These are phyloP conservation scores for Ridgeia piscesae DNA, from an alignment of 1,140 invertebrate species.

Conservation along the genomic window DNA sequence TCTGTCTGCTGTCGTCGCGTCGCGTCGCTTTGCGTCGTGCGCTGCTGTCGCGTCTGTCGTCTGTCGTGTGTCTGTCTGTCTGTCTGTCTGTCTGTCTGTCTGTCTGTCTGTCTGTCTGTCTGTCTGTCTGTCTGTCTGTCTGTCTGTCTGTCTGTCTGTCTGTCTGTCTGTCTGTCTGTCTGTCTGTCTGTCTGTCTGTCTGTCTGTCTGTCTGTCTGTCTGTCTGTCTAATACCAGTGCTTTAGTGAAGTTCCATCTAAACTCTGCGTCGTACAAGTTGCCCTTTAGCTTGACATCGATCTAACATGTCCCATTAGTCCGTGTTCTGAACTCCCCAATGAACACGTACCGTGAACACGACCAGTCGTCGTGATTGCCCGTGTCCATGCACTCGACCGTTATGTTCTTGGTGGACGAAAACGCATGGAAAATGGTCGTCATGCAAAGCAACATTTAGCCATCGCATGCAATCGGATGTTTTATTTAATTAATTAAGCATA, in stretches of 20 bases:
- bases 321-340: neutral
- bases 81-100: too few relatives aligned
- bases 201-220: neutral
- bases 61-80: too few relatives aligned
- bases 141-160: neutral
- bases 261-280: too few relatives aligned
- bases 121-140: neutral
- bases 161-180: slow-evolving; percentile 38
- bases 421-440: neutral
- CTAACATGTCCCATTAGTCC: neutral
- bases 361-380: too few relatives aligned
- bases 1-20: too few relatives aligned
- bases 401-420: neutral
- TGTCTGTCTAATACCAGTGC: neutral
- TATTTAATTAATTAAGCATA: too few relatives aligned
- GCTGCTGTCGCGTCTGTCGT: too few relatives aligned
- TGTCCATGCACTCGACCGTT: too few relatives aligned
- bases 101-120: too few relatives aligned
- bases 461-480: neutral
- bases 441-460: neutral
- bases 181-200: neutral
- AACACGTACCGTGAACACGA: neutral
- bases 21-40: too few relatives aligned
- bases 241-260: neutral
- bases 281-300: neutral